Percentiles rank a stretch among this genome's conserved stretches.
phyloP scores from a whole-genome alignment of 2,113 vertebrate genomes.

The Cricetomys ansorgei region DNA sequence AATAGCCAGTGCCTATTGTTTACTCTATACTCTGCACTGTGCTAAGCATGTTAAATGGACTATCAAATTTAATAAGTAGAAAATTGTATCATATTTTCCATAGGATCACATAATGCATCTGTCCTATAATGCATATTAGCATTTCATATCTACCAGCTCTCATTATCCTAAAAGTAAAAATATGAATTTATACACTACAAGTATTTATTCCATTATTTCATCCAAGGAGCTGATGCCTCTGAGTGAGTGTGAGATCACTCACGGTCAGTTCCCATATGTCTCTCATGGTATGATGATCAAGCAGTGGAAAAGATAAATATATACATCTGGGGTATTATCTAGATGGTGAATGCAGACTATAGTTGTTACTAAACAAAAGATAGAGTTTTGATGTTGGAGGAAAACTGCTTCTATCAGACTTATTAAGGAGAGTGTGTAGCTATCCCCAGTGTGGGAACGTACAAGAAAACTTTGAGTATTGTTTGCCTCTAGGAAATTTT shows the following conservation, averaged over 20 bases:
- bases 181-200: not conserved
- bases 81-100: conserved; percentile 38
- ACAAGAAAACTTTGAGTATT: not conserved
- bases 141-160: not conserved
- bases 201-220: conserved; percentile 3
- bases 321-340: not conserved
- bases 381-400: conserved; percentile 10
- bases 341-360: not conserved
- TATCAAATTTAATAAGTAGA: conserved; percentile 41
- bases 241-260: not conserved
- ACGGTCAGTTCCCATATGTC: not conserved
- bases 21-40: not conserved
- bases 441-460: not conserved
- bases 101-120: conserved; percentile 9
- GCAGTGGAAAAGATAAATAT: conserved; percentile 15
- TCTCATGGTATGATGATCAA: not conserved
- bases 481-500: not conserved
- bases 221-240: not conserved
- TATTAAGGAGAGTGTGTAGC: not conserved
- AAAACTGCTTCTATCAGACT: not conserved
- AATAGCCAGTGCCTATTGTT: conserved; percentile 58
- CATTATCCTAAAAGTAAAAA: not conserved
- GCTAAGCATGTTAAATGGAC: conserved; percentile 58
- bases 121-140: conserved; percentile 6
- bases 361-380: not conserved